Evolutionary conservation across 1,140 invertebrate species (phyloP).

Genomic region (Achroia grisella): DNA sequence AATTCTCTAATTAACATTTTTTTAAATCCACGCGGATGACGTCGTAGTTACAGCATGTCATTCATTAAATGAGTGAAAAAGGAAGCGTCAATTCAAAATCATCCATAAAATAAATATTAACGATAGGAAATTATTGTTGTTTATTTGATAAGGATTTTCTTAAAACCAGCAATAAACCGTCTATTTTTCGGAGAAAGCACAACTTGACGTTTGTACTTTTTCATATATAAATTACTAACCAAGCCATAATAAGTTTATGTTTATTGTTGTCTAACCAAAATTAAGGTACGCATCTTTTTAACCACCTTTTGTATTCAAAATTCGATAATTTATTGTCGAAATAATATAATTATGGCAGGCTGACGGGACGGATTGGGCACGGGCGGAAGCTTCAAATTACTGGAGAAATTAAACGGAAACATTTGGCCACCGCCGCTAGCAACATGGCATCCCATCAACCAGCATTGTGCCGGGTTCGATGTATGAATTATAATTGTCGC

Average conservation of each 20-base stretch:
- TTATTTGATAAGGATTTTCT: no score
- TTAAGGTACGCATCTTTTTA: conserved; percentile 34
- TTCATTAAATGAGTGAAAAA: no score
- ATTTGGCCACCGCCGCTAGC: conserved; percentile 69
- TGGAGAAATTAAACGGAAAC: conserved; percentile 73
- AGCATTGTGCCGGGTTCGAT: conserved; percentile 7
- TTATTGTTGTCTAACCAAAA: conserved; percentile 32
- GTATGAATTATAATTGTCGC: conserved; percentile 29
- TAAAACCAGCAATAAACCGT: no score
- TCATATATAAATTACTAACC: neutral
- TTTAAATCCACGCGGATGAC: no score
- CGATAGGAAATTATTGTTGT: no score
- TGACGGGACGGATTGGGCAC: conserved; percentile 62
- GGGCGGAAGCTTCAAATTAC: conserved; percentile 69
- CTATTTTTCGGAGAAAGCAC: neutral
- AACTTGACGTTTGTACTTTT: neutral
- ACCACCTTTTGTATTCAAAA: conserved; percentile 59
- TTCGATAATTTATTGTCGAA: conserved; percentile 72
- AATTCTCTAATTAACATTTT: no score
- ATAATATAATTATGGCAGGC: conserved; percentile 68
- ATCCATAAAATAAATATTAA: no score
- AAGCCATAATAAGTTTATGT: neutral
- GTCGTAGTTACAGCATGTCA: no score
- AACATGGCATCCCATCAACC: conserved; percentile 57
- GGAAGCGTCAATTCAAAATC: no score